Evolutionary conservation across 35 echinoderm and acorn worm species (phyloP).

Genomic region (Ptychodera flava): DNA sequence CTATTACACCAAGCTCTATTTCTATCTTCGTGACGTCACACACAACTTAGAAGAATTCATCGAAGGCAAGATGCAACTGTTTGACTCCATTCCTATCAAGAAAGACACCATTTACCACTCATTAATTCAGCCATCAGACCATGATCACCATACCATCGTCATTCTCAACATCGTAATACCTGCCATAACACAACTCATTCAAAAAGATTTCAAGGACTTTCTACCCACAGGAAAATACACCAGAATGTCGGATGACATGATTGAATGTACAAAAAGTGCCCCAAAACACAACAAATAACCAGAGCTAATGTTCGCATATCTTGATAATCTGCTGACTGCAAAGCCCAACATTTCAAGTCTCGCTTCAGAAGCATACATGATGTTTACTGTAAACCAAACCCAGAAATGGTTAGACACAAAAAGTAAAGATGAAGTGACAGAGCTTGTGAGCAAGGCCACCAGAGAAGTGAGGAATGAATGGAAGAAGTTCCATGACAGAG

Average conservation of each 20-base stretch:
- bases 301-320: constrained; percentile 41
- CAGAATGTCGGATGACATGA: no score
- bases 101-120: constrained; percentile 35
- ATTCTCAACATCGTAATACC: constrained; percentile 24
- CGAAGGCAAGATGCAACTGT: constrained; percentile 9
- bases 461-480: no score
- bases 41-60: constrained; percentile 30
- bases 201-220: constrained; percentile 31
- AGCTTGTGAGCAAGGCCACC: no score
- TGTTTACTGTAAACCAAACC: constrained; percentile 32
- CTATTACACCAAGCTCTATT: constrained; percentile 17
- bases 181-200: constrained; percentile 23
- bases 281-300: constrained; percentile 55
- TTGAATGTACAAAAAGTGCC: no score
- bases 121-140: constrained; percentile 10
- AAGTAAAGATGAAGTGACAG: no score
- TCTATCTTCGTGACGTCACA: constrained; percentile 13
- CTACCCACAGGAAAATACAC: constrained; percentile 34
- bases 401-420: no score
- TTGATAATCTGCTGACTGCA: constrained; percentile 36
- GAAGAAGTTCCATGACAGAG: no score
- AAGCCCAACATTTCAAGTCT: constrained; percentile 39
- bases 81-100: constrained; percentile 31
- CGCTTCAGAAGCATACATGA: constrained; percentile 34
- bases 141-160: constrained; percentile 31